Evolutionary conservation across 2,797 vertebrate genomes (phyloP).

Genomic region (Argyrosomus regius): DNA sequence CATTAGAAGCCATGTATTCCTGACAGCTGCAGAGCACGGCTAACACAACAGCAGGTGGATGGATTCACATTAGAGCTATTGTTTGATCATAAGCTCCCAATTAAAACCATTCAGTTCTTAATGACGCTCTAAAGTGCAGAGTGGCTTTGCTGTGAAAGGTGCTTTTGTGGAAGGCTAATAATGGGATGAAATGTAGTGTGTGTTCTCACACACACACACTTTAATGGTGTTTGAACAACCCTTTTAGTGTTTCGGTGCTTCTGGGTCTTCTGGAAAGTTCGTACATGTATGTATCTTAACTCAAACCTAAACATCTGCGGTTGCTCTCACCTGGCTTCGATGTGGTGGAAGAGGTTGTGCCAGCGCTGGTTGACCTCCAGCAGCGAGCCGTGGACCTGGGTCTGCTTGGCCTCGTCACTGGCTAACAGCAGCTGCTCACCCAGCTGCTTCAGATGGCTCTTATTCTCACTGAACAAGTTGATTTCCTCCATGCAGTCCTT

Average conservation of each 20-base stretch:
- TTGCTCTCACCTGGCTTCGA: conserved; percentile 91
- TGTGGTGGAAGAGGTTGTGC: conserved; percentile 93
- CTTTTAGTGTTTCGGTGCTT: background rate
- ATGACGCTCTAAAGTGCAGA: conserved; percentile 49
- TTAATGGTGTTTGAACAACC: conserved; percentile 1
- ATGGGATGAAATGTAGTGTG: conserved; percentile 3
- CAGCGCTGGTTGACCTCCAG: conserved; percentile 92
- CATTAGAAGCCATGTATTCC: conserved; percentile 51
- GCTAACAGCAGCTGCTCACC: conserved; percentile 91
- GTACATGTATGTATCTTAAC: background rate
- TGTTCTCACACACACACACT: background rate
- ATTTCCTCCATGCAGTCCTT: conserved; percentile 99
- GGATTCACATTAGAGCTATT: conserved; percentile 37
- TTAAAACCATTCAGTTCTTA: conserved; percentile 42
- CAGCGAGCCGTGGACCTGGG: conserved; percentile 90
- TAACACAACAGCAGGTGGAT: conserved; percentile 73
- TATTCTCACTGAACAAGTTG: conserved; percentile 93
- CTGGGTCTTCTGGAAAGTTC: conserved; percentile 9
- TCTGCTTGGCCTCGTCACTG: conserved; percentile 87
- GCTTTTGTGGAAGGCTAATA: conserved; percentile 10
- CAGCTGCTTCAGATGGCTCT: conserved; percentile 92
- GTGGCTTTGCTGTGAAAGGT: conserved; percentile 39
- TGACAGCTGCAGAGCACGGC: conserved; percentile 71
- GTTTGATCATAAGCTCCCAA: conserved; percentile 47
- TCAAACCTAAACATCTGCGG: background rate